Evolutionary conservation across 2,888 invertebrate genomes (phyloP), one percentile per base, ranked within the genome.

Genomic region (Oscheius sp.): DNA sequence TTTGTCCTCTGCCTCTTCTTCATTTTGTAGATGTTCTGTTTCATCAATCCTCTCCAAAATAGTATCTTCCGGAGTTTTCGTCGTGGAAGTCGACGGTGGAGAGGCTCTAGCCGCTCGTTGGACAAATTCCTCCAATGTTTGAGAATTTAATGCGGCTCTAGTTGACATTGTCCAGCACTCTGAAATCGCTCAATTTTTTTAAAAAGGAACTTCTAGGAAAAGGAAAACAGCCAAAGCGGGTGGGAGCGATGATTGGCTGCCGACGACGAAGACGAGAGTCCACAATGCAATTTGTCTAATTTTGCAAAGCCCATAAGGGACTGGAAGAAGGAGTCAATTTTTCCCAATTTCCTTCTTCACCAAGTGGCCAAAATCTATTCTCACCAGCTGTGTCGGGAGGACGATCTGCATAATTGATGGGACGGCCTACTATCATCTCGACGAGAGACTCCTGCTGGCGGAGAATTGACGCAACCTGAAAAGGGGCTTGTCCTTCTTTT

Each of bases 101-200:
- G 53, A 63, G 25, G 45, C 35, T 55, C 71, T 49, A n/a, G 70
- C 76, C 45, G 74, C 75, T 68, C 78, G 56, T 52, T 84, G 81
- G 56, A 86, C 73, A 25, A 84, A 80, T 69, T 87, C 87, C 58
- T 87, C 87, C 52, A 87, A 75, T 21, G 80, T 76, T 55, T 76
- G 73, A n/a, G 85, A 81, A 72, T 81, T 79, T 58, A 87, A 78
- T 7, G 87, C 87, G 29, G 85, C 79, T 58, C 84, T 76, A 12
- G 87, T 87, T 43, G 85, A 74, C 84, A 87, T 84, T 68, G 84
- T 87, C 84, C 85, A 87, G 76, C 86, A 86, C 56, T 84, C 87
- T 87, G 77, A 61, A 86, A 84, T 35, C 35, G 35, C n/a, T n/a
- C n/a, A n/a, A n/a, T n/a, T n/a, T 35, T 9, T 35, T 35, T 35